phyloP scores from a whole-genome alignment of 2,888 invertebrate genomes.

The Napeogenes sylphis region DNA sequence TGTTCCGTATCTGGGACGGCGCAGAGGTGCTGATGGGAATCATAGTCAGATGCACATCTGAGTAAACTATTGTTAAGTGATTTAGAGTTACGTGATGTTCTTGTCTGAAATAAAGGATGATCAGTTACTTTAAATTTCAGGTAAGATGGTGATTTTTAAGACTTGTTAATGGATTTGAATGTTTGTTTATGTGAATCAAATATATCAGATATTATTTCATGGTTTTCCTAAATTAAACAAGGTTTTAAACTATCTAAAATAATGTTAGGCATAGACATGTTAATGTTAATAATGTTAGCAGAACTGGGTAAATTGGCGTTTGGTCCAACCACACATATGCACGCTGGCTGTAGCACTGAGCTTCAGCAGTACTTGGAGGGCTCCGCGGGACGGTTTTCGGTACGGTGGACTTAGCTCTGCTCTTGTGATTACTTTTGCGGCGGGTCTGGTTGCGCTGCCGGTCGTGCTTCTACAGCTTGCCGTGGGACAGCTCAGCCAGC shows the following conservation, averaged over 20 bases:
- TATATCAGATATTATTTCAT: not conserved
- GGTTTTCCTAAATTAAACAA: not conserved
- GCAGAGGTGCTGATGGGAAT: constrained; percentile 36
- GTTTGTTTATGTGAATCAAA: no score
- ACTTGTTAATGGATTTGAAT: not conserved
- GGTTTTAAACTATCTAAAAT: not conserved
- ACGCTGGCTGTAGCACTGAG: constrained; percentile 77
- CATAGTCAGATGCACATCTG: constrained; percentile 19
- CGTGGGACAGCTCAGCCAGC: constrained; percentile 80
- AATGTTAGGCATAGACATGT: not conserved
- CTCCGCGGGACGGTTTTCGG: constrained; percentile 73
- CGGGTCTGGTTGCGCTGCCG: constrained; percentile 74
- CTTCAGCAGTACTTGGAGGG: constrained; percentile 77
- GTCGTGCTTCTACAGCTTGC: constrained; percentile 79
- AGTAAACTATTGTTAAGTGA: constrained; percentile 13
- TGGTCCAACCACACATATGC: constrained; percentile 58
- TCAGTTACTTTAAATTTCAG: constrained; percentile 38
- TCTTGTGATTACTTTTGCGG: constrained; percentile 67
- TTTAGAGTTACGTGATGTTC: constrained; percentile 12
- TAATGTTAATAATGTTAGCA: constrained; percentile 24
- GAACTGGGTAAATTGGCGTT: constrained; percentile 50
- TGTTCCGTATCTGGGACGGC: constrained; percentile 49
- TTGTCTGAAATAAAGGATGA: constrained; percentile 34
- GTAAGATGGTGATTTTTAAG: constrained; percentile 13
- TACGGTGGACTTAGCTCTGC: constrained; percentile 74